These are phyloP conservation scores for Glaucidium brasilianum DNA, from an alignment of 2,113 vertebrate genomes.

Conservation along the genomic window DNA sequence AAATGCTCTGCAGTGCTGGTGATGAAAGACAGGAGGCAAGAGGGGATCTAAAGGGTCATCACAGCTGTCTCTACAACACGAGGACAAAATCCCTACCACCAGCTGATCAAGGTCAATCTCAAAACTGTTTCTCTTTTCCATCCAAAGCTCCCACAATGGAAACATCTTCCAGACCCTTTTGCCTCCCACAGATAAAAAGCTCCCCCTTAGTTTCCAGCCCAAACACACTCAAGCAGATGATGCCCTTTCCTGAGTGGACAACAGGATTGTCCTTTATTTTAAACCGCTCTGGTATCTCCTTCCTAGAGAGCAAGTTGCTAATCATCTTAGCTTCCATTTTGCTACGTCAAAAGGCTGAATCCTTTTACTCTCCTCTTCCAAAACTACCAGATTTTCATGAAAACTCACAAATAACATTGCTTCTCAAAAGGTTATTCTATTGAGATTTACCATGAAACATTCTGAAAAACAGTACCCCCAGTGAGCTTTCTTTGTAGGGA, in stretches of 20 bases:
- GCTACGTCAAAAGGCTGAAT: neutral
- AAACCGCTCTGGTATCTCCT: neutral
- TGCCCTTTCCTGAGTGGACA: neutral
- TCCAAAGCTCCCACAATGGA: neutral
- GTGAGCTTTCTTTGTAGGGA: neutral
- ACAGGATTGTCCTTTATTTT: neutral
- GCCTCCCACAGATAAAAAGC: neutral
- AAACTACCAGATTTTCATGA: neutral
- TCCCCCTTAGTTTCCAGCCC: neutral
- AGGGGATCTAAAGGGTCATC: neutral
- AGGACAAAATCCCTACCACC: neutral
- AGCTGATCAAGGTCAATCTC: accelerated
- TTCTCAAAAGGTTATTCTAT: neutral
- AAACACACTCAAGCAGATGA: neutral
- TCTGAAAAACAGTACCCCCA: accelerated
- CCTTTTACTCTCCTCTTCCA: neutral
- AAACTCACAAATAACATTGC: neutral
- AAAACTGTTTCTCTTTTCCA: neutral
- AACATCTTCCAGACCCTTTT: neutral
- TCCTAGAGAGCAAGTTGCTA: neutral
- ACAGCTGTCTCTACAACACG: accelerated
- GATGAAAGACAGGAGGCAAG: neutral
- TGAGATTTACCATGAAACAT: neutral
- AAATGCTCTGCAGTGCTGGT: neutral
- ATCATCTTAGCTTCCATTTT: neutral